Conservation (phyloP, 2,113 vertebrate genomes). For the Telmatochromis brichardi region DNA sequence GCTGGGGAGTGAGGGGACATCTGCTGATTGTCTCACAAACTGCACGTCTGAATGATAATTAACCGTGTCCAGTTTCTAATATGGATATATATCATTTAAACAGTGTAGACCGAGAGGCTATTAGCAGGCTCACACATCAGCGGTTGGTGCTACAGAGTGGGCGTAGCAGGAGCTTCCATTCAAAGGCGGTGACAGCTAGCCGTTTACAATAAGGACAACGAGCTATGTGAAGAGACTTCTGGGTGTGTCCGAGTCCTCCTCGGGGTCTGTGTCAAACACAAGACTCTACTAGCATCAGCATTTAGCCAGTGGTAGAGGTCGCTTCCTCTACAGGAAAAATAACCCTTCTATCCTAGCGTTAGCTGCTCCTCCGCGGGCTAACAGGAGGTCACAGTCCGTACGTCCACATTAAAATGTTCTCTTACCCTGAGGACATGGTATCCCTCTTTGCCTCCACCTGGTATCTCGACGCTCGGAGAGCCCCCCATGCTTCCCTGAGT, state of each 20-base stretch:
- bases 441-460: slow-evolving; percentile 87
- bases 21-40: neutral
- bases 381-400: neutral
- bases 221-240: neutral
- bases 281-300: neutral
- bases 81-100: neutral
- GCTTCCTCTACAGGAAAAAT: neutral
- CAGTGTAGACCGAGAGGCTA: neutral
- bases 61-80: neutral
- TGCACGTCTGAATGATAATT: neutral
- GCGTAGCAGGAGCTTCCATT: neutral
- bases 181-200: neutral
- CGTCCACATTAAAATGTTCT: neutral
- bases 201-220: neutral
- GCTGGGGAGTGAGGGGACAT: neutral
- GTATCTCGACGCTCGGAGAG: slow-evolving; percentile 84
- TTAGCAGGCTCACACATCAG: neutral
- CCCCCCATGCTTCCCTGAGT: slow-evolving; percentile 74
- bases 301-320: neutral
- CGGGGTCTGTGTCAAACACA: neutral
- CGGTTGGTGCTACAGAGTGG: neutral
- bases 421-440: slow-evolving; percentile 88
- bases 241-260: neutral
- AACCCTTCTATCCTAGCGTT: neutral
- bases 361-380: neutral